Evolutionary conservation across 2,797 vertebrate species (phyloP).

Genomic region (Sebastes diploproa): DNA sequence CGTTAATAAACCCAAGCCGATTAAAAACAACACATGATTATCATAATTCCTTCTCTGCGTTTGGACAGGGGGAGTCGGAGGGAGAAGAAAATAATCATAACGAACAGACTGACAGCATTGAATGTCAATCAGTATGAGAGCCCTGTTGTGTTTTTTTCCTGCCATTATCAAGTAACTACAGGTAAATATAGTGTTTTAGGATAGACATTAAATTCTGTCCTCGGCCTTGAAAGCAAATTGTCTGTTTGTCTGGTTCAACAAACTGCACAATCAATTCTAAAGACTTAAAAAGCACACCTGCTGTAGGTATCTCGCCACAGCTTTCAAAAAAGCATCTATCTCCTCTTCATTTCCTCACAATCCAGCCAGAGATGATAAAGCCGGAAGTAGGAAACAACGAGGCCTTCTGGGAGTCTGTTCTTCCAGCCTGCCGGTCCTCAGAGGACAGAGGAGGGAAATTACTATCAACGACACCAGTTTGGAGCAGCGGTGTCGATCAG

Average conservation of each 20-base stretch:
- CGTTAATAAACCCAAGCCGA: neutral
- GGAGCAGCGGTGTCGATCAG: slow-evolving; percentile 45
- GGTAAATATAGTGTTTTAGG: slow-evolving; percentile 21
- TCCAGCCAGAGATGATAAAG: slow-evolving; percentile 49
- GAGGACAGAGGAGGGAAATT: slow-evolving; percentile 40
- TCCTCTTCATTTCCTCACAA: slow-evolving; percentile 51
- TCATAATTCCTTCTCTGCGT: slow-evolving; percentile 1
- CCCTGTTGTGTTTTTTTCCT: slow-evolving; percentile 23
- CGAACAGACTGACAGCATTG: slow-evolving; percentile 1
- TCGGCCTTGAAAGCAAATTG: slow-evolving; percentile 11
- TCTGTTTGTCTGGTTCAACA: slow-evolving; percentile 16
- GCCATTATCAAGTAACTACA: slow-evolving; percentile 37
- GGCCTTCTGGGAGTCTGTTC: slow-evolving; percentile 48
- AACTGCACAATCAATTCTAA: neutral
- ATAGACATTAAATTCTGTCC: neutral
- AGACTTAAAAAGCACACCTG: slow-evolving; percentile 8
- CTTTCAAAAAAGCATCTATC: slow-evolving; percentile 16
- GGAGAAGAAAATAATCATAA: slow-evolving; percentile 29
- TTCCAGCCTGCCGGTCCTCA: neutral
- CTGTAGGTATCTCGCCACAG: neutral
- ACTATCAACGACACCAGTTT: slow-evolving; percentile 43
- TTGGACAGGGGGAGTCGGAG: neutral
- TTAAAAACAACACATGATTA: slow-evolving; percentile 17
- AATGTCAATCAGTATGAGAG: slow-evolving; percentile 24
- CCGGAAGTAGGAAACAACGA: slow-evolving; percentile 30